phyloP scores from a whole-genome alignment of 2,888 invertebrate genomes.

The Amiota mariae region DNA sequence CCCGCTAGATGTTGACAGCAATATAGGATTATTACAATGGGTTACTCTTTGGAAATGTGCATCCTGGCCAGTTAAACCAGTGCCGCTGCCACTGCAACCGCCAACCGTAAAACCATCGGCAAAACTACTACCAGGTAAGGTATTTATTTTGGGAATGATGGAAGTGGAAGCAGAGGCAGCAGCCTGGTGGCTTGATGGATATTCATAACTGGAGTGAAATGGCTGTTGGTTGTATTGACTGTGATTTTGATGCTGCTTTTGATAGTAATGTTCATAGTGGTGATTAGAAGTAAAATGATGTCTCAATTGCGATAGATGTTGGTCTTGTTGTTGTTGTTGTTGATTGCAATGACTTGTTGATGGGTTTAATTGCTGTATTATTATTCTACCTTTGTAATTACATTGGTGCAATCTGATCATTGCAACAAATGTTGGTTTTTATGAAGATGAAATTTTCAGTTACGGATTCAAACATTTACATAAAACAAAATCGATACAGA shows the following conservation, averaged over 20 bases:
- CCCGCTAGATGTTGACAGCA: slow-evolving; percentile 77
- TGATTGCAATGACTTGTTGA: slow-evolving; percentile 32
- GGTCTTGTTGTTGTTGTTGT: slow-evolving; percentile 34
- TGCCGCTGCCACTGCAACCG: slow-evolving; percentile 35
- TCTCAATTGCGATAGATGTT: slow-evolving; percentile 29
- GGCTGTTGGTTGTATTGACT: slow-evolving; percentile 20
- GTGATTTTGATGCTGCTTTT: slow-evolving; percentile 42
- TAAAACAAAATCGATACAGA: slow-evolving; percentile 20
- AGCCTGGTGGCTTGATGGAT: slow-evolving; percentile 24
- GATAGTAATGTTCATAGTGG: slow-evolving; percentile 39
- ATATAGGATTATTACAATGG: slow-evolving; percentile 54
- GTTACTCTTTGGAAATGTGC: slow-evolving; percentile 44
- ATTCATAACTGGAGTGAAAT: slow-evolving; percentile 20
- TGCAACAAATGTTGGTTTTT: slow-evolving; percentile 31
- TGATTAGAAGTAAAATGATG: slow-evolving; percentile 31
- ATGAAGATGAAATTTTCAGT: slow-evolving; percentile 32
- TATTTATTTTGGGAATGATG: slow-evolving; percentile 37
- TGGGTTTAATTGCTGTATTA: slow-evolving; percentile 44
- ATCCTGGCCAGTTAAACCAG: slow-evolving; percentile 28
- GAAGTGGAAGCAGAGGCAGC: slow-evolving; percentile 34
- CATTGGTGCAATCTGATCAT: slow-evolving; percentile 32
- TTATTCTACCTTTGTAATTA: slow-evolving; percentile 39
- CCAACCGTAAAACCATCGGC: slow-evolving; percentile 39
- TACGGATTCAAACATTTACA: slow-evolving; percentile 21
- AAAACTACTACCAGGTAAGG: slow-evolving; percentile 18